phyloP scores from a whole-genome alignment of 1,140 invertebrate species.

The Anastrepha ludens region DNA sequence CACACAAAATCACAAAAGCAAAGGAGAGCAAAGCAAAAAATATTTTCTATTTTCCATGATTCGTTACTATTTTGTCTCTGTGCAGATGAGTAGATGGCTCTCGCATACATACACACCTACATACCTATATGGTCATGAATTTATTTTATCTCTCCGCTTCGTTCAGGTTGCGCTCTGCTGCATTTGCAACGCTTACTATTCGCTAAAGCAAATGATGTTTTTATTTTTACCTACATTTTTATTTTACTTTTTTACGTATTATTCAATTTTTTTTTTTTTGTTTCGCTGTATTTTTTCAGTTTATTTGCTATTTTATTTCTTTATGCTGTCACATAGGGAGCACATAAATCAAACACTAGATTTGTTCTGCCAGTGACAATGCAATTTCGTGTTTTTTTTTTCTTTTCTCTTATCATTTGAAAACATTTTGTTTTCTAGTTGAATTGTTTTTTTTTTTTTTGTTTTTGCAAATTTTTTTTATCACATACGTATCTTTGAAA shows the following conservation, averaged over 20 bases:
- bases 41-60: neutral
- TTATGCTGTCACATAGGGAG: slow-evolving; percentile 41
- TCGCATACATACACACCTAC: neutral
- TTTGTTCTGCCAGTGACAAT: slow-evolving; percentile 41
- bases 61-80: neutral
- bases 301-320: slow-evolving; percentile 20
- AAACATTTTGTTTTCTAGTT: neutral
- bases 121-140: neutral
- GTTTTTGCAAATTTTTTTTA: neutral
- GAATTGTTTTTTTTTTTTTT: neutral
- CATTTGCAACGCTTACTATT: neutral
- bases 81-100: neutral
- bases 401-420: neutral
- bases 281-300: neutral
- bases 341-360: slow-evolving; percentile 49
- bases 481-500: neutral
- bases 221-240: neutral
- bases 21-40: neutral
- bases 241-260: neutral
- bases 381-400: slow-evolving; percentile 16
- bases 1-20: slow-evolving; percentile 7
- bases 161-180: neutral
- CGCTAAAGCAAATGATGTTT: neutral
- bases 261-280: neutral
- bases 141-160: neutral